phyloP scores from a whole-genome alignment of 2,113 vertebrate genomes.

The Actenoides hombroni region DNA sequence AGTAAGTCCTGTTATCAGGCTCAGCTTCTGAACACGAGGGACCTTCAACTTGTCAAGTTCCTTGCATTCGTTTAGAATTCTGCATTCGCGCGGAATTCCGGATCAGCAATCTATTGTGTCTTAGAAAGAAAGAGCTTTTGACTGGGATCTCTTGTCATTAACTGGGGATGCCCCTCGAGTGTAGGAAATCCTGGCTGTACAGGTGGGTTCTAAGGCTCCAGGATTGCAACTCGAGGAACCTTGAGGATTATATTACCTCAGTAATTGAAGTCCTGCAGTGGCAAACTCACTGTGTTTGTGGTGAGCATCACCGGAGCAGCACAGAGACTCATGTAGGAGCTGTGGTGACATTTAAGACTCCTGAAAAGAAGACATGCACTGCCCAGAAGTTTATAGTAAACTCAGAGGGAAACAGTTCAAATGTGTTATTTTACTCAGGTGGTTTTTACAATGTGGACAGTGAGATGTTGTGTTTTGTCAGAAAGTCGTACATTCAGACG shows the following conservation, averaged over 20 bases:
- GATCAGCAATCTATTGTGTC: neutral
- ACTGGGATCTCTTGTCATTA: neutral
- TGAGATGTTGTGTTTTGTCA: neutral
- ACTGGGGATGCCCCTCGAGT: neutral
- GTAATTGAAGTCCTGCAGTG: neutral
- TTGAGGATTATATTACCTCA: neutral
- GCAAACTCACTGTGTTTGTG: neutral
- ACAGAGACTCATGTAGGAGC: neutral
- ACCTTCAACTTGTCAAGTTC: fast-evolving
- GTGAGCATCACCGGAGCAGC: neutral
- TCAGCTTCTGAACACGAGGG: neutral
- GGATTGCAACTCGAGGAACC: neutral
- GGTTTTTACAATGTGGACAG: neutral
- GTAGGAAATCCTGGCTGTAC: neutral
- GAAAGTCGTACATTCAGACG: neutral
- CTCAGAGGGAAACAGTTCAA: neutral
- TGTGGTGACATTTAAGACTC: neutral
- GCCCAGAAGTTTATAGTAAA: neutral
- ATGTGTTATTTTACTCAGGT: fast-evolving
- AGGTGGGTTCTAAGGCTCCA: neutral
- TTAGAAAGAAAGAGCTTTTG: neutral
- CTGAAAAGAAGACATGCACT: neutral
- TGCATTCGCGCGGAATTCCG: neutral
- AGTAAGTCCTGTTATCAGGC: neutral
- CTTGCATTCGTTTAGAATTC: neutral